Percentiles rank a stretch among this genome's conserved stretches.
Conservation (phyloP, 2,797 vertebrate species). For the Danio tinwini region DNA sequence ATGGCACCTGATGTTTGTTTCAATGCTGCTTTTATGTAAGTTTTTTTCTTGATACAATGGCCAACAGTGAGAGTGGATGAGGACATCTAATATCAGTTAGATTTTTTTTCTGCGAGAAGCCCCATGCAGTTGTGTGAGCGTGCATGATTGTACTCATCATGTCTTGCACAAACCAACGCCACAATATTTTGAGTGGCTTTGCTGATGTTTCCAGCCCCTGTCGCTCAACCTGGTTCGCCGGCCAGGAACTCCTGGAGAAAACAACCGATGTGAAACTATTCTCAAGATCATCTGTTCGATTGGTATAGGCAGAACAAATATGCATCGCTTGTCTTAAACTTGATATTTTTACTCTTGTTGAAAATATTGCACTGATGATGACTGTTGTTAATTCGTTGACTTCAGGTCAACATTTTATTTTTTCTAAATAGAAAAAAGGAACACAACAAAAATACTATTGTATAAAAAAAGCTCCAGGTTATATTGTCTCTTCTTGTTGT, state of each 20-base stretch:
- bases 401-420: constrained; percentile 78
- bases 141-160: constrained; percentile 59
- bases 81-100: constrained; percentile 72
- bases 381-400: constrained; percentile 81
- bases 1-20: constrained; percentile 82
- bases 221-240: constrained; percentile 46
- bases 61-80: constrained; percentile 72
- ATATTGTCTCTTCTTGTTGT: constrained; percentile 80
- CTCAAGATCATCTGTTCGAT: constrained; percentile 68
- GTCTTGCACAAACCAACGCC: constrained; percentile 25
- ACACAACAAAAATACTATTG: constrained; percentile 81
- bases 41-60: constrained; percentile 72
- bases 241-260: constrained; percentile 68
- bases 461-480: constrained; percentile 82
- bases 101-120: constrained; percentile 71
- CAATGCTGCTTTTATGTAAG: constrained; percentile 87
- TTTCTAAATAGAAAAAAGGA: constrained; percentile 82
- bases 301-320: constrained; percentile 74
- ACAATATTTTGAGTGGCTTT: constrained; percentile 46
- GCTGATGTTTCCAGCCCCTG: constrained; percentile 30
- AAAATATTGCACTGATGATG: constrained; percentile 85
- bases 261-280: constrained; percentile 50
- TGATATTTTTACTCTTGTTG: constrained; percentile 74
- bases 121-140: constrained; percentile 62
- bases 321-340: constrained; percentile 86